A percentile compares a stretch with the other conserved stretches of the same genome.
phyloP scores from a whole-genome alignment of 53 echinoderm and acorn worm species.

The Arbacia lixula region DNA sequence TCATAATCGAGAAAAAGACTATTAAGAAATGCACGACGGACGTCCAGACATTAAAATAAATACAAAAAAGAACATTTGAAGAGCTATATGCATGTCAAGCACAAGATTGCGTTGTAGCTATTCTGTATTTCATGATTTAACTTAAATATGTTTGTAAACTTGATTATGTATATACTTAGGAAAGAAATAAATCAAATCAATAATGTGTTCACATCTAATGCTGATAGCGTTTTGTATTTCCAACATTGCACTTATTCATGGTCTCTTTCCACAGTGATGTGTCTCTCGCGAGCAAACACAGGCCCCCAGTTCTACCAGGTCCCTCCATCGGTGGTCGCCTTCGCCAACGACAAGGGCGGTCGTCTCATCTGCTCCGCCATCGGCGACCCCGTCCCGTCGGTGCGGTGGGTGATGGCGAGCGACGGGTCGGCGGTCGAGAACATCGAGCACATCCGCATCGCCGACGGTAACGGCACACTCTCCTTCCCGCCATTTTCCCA shows the following conservation, averaged over 20 bases:
- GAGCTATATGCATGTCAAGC: too few relatives aligned
- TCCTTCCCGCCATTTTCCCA: slow-evolving; percentile 74
- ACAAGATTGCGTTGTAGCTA: too few relatives aligned
- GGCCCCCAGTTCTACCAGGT: slow-evolving; percentile 89
- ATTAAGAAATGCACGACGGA: too few relatives aligned
- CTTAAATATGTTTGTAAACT: too few relatives aligned
- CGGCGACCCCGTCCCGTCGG: slow-evolving; percentile 78
- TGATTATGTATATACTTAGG: too few relatives aligned
- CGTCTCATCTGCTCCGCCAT: slow-evolving; percentile 82
- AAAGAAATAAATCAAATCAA: too few relatives aligned
- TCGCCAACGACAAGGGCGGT: slow-evolving; percentile 74
- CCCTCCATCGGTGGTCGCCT: slow-evolving; percentile 78
- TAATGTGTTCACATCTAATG: too few relatives aligned
- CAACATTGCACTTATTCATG: too few relatives aligned
- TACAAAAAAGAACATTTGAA: too few relatives aligned
- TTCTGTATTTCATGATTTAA: too few relatives aligned
- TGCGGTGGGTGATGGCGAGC: slow-evolving; percentile 73
- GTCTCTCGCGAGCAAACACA: slow-evolving; percentile 17
- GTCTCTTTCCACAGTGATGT: slow-evolving; percentile 25
- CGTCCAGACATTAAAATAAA: too few relatives aligned
- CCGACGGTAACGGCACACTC: slow-evolving; percentile 85
- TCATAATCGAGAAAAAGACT: too few relatives aligned
- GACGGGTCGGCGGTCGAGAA: slow-evolving; percentile 73
- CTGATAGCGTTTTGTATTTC: background rate
- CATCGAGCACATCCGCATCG: slow-evolving; percentile 71